Evolutionary conservation across 2,797 vertebrate genomes (phyloP).

Genomic region (Catamblyrhynchus diadema): DNA sequence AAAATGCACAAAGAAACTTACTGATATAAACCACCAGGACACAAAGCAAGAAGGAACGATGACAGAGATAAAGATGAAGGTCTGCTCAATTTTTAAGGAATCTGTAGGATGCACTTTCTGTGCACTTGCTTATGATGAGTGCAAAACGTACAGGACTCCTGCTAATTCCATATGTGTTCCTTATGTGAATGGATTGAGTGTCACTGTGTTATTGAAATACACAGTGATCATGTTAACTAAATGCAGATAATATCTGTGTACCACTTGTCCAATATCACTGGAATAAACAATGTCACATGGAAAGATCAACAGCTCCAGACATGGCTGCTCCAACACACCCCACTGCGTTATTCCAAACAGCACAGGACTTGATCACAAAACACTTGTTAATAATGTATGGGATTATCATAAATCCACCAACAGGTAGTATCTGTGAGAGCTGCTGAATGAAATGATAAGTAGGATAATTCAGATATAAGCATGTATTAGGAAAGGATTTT

Average conservation of each 20-base stretch:
- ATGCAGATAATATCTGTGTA: background rate
- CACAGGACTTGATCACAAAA: background rate
- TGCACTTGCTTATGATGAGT: background rate
- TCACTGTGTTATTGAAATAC: background rate
- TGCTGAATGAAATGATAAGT: background rate
- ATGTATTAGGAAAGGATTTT: conserved; percentile 25
- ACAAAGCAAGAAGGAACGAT: background rate
- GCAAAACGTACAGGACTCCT: background rate
- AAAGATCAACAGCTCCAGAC: background rate
- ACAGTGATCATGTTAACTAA: background rate
- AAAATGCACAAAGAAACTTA: background rate
- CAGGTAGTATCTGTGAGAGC: conserved; percentile 7
- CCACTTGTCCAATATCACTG: background rate
- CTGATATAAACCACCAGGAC: background rate
- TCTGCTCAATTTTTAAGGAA: background rate
- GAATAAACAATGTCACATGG: background rate
- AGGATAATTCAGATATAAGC: conserved; percentile 32
- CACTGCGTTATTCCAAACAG: background rate
- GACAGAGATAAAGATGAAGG: background rate
- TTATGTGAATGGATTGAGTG: background rate
- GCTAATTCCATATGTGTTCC: background rate
- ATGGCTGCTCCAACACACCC: background rate
- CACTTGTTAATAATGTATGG: background rate
- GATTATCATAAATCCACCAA: conserved; percentile 48
- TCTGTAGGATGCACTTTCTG: background rate